These are phyloP conservation scores for Pantala flavescens DNA, from an alignment of 1,140 invertebrate genomes.

Conservation along the genomic window DNA sequence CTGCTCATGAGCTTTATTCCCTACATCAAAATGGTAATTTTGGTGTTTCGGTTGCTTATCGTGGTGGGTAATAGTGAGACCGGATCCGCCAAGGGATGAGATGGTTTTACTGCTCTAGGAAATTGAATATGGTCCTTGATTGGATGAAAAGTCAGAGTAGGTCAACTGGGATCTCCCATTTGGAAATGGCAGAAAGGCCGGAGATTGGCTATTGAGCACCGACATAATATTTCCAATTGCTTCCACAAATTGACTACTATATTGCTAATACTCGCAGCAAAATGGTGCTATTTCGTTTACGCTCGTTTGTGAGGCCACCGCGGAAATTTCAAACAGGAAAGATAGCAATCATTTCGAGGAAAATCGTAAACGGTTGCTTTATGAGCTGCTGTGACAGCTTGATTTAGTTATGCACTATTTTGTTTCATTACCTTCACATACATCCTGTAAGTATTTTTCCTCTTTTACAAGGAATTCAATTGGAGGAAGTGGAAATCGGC, in stretches of 20 bases:
- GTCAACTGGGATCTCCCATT: background rate
- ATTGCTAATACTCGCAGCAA: slow-evolving; percentile 1
- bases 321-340: background rate
- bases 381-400: too few species aligned
- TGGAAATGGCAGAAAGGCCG: background rate
- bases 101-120: background rate
- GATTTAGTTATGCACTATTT: too few species aligned
- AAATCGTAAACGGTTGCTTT: too few species aligned
- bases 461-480: too few species aligned
- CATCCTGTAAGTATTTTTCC: too few species aligned
- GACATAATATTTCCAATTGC: background rate
- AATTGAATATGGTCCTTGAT: slow-evolving; percentile 3
- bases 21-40: slow-evolving; percentile 1
- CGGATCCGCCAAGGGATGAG: background rate
- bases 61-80: background rate
- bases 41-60: slow-evolving; percentile 1
- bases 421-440: too few species aligned
- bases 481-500: too few species aligned
- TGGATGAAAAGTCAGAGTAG: background rate
- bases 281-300: background rate
- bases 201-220: background rate
- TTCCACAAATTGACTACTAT: background rate
- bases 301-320: background rate
- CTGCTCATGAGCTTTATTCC: background rate
- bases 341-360: background rate